Conservation (phyloP, 2,797 vertebrate species). For the Poecile montanus region DNA sequence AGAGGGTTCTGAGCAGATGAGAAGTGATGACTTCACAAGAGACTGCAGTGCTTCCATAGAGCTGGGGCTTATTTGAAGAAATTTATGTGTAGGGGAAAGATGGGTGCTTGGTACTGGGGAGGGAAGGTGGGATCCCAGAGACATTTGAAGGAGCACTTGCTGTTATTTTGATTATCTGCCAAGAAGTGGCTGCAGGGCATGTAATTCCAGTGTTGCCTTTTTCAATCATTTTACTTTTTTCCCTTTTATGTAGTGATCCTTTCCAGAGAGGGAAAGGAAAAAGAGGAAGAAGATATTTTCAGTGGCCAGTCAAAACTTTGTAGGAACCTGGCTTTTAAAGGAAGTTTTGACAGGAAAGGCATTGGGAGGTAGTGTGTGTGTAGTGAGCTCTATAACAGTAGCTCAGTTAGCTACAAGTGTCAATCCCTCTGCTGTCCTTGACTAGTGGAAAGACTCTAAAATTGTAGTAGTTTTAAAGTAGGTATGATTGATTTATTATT, state of each 20-base stretch:
- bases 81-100: neutral
- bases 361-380: neutral
- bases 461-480: no score
- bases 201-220: neutral
- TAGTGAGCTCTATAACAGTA: neutral
- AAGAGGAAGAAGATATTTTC: neutral
- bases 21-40: neutral
- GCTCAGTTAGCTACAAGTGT: neutral
- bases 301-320: neutral
- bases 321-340: neutral
- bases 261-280: neutral
- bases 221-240: neutral
- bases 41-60: neutral
- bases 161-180: neutral
- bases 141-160: neutral
- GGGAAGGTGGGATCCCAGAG: neutral
- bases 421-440: neutral
- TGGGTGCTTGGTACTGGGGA: neutral
- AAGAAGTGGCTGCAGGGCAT: neutral
- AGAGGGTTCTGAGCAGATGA: neutral
- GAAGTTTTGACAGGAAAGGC: neutral
- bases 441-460: no score
- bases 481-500: no score
- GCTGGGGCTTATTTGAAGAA: neutral
- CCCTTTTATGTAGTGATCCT: neutral